Base-by-base conservation (phyloP, 1,140 invertebrate species). In the Palaemon carinicauda region DNA sequence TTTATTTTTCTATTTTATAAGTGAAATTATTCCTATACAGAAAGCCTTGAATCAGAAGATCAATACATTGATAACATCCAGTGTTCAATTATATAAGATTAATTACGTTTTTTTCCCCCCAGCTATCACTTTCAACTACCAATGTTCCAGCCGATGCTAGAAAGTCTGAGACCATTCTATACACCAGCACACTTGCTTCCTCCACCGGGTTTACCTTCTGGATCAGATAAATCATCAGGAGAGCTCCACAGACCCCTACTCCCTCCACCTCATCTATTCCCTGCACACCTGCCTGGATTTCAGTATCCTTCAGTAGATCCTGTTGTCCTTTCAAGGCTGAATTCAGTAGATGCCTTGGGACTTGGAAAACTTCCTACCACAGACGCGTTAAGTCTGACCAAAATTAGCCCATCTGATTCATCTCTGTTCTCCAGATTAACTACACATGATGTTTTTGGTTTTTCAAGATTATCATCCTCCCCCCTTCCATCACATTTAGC, bases 81-180 rank as follows among this genome's bases (percentile, higher is more conserved):
- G 3, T 17, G 9, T 19, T 5, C 19, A 78, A 3, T 41, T 27
- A 50, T 33, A 31, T 33, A 33, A n/a, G 17, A 80, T 60, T 10
- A 15, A 41, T 71, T 3, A 15, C 21, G 33, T 21, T 17, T 21
- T 79, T n/a, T 33, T 24, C 33, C 27, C n/a, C 17, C 5, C 84
- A 86, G 84, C 14, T 86, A 86, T 54, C 84, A 79, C 27, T 86
- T 86, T 78, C 84, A 86, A 77, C 33, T 86, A 69, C 83, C 84
- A 41, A 86, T 86, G 84, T 86, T 86, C 77, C 84, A 80, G 50
- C 84, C 84, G 19, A 86, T 86, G 84, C 19, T 86, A 14, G 84
- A 86, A 29, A 78, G 84, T 19, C 78, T 86, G 27, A 77, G 84
- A 56, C 84, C 75, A 9, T 86, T 86, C 56, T 86, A 86, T 51